phyloP scores from a whole-genome alignment of 2,797 vertebrate species.

The Cossypha caffra region DNA sequence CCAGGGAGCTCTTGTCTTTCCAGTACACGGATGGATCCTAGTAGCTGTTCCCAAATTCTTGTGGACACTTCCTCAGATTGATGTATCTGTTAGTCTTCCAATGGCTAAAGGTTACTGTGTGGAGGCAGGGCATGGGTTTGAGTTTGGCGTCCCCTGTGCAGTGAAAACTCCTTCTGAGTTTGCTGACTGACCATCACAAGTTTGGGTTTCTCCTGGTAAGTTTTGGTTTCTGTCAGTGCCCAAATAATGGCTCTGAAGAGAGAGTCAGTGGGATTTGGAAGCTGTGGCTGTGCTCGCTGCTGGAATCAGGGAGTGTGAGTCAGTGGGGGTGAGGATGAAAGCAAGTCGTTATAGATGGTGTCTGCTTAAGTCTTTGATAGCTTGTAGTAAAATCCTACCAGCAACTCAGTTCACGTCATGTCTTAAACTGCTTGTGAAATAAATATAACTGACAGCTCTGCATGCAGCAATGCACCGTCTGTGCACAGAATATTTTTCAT shows the following conservation, averaged over 20 bases:
- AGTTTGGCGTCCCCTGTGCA: not conserved
- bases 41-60: not conserved
- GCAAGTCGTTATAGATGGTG: not conserved
- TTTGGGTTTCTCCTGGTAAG: not conserved
- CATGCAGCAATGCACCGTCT: not conserved
- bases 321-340: not conserved
- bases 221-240: not conserved
- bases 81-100: accelerated
- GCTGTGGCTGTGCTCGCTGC: accelerated
- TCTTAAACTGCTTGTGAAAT: conserved; percentile 17
- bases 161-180: not conserved
- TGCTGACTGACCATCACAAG: accelerated
- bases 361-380: not conserved
- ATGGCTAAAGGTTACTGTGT: accelerated
- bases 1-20: not conserved
- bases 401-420: not conserved
- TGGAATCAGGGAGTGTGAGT: not conserved
- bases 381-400: conserved; percentile 13
- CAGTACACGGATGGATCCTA: accelerated
- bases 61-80: not conserved
- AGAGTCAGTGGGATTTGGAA: accelerated
- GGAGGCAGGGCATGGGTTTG: not conserved
- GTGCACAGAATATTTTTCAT: not conserved
- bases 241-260: not conserved
- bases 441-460: not conserved